Base-by-base conservation (phyloP, 2,797 vertebrate genomes). In the Periophthalmus magnuspinnatus region DNA sequence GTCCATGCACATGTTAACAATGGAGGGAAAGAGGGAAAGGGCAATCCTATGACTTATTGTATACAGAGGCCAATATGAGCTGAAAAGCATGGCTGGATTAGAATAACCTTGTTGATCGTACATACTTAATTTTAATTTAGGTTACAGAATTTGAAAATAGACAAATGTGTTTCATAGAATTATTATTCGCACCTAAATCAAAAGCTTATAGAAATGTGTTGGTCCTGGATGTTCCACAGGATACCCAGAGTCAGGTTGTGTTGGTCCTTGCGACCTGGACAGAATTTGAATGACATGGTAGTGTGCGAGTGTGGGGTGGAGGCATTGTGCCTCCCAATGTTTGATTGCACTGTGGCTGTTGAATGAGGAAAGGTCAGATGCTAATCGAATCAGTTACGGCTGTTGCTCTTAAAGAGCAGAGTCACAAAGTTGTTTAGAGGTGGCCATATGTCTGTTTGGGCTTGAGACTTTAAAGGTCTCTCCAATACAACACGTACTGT, bases 281-380 rank as follows among this genome's bases (percentile, higher is more conserved):
- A 70, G 54, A 75, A 60, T 55, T 56, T 32, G 67, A 60, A 74
- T 77, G 76, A 75, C 60, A 65, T 72, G 81, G 74, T 72, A 70
- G 75, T 59, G 57, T n/a, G n/a, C n/a, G n/a, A n/a, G 74, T 82
- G 86, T 77, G 60, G 67, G 78, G 77, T 52, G 34, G 62, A 78
- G 68, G 45, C 78, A 33, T 21, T 47, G 62, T 56, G 66, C 61
- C 6, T 78, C 69, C 54, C 69, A 60, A 70, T 61, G 76, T 82
- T 72, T 71, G 57, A 87, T 84, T 73, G 45, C 69, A 24, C 69
- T 66, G 47, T 68, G 74, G 78, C 59, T 65, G 78, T 70, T 81
- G 76, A 89, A 70, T 76, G 75, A 70, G 62, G 73, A 71, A 79
- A 83, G 79, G 81, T 84, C 77, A 69, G 81, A 81, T 79, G 80